phyloP scores from a whole-genome alignment of 2,888 invertebrate species.

The Danaus chrysippus region DNA sequence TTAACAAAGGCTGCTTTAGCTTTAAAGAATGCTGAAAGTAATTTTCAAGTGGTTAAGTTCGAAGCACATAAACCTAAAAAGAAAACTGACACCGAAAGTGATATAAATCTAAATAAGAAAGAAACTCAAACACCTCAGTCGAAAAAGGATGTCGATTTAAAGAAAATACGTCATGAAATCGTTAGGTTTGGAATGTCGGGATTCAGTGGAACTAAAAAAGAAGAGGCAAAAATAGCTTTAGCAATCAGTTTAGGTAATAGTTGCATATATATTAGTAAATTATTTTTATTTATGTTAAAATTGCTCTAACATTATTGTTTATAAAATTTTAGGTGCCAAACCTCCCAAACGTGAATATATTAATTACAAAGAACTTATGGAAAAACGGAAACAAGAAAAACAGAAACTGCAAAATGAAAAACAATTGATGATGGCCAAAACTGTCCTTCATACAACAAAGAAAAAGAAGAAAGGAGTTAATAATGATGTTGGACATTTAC shows the following conservation, averaged over 20 bases:
- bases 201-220: constrained; percentile 83
- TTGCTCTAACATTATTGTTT: neutral
- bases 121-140: constrained; percentile 32
- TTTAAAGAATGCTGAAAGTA: constrained; percentile 59
- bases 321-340: constrained; percentile 81
- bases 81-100: constrained; percentile 39
- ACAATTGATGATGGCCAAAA: constrained; percentile 80
- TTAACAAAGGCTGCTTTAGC: constrained; percentile 75
- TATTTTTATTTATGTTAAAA: neutral
- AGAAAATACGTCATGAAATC: constrained; percentile 88
- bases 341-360: constrained; percentile 83
- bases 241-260: constrained; percentile 85
- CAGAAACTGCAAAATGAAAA: constrained; percentile 65
- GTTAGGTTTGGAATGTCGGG: constrained; percentile 91
- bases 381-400: constrained; percentile 79
- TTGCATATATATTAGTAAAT: neutral
- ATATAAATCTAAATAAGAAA: constrained; percentile 8
- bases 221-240: constrained; percentile 87
- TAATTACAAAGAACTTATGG: constrained; percentile 86
- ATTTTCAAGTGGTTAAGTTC: constrained; percentile 71
- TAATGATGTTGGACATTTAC: constrained; percentile 71
- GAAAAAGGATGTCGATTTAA: constrained; percentile 82
- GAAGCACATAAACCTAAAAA: constrained; percentile 76
- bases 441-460: constrained; percentile 75
- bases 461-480: constrained; percentile 65